These are phyloP conservation scores for Bagarius yarrelli DNA, from an alignment of 2,113 vertebrate genomes.

Conservation along the genomic window DNA sequence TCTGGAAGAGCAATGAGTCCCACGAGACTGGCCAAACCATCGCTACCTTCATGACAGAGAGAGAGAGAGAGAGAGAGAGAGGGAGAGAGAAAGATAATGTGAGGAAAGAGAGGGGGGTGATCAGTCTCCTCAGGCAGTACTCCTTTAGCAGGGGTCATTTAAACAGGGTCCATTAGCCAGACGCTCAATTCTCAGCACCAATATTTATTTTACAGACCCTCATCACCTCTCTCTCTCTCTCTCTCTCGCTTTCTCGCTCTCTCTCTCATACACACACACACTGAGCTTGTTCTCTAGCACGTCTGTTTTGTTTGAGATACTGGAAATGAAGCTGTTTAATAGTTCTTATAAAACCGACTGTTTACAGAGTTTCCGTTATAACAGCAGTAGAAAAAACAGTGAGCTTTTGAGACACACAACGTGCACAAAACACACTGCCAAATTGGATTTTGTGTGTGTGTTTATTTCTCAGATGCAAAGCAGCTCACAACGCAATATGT, in stretches of 20 bases:
- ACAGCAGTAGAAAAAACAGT: background rate
- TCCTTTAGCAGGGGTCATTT: slow-evolving; percentile 48
- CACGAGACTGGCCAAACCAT: slow-evolving; percentile 44
- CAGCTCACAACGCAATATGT: slow-evolving; percentile 13
- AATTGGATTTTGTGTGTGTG: slow-evolving; percentile 19
- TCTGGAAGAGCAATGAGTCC: slow-evolving; percentile 51
- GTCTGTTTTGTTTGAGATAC: slow-evolving; percentile 30
- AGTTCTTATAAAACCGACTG: slow-evolving; percentile 30
- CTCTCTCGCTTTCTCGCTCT: background rate
- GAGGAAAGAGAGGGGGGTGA: slow-evolving; percentile 10
- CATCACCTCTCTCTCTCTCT: slow-evolving; percentile 36
- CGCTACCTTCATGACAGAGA: slow-evolving; percentile 31
- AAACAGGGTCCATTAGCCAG: slow-evolving; percentile 50
- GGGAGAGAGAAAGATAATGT: slow-evolving; percentile 5
- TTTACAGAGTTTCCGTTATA: slow-evolving; percentile 37
- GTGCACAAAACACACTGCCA: background rate
- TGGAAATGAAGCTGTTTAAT: slow-evolving; percentile 31
- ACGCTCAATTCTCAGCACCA: slow-evolving; percentile 45
- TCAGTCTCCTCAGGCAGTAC: slow-evolving; percentile 22
- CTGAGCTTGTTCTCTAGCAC: slow-evolving; percentile 21
- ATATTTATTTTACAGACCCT: slow-evolving; percentile 52
- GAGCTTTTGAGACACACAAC: slow-evolving; percentile 4
- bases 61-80: slow-evolving; percentile 12
- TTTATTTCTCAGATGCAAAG: slow-evolving; percentile 5
- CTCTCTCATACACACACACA: slow-evolving; percentile 1